These are phyloP conservation scores for Chalcosyrphus nemorum DNA, from an alignment of 2,888 invertebrate species.

Conservation along the genomic window DNA sequence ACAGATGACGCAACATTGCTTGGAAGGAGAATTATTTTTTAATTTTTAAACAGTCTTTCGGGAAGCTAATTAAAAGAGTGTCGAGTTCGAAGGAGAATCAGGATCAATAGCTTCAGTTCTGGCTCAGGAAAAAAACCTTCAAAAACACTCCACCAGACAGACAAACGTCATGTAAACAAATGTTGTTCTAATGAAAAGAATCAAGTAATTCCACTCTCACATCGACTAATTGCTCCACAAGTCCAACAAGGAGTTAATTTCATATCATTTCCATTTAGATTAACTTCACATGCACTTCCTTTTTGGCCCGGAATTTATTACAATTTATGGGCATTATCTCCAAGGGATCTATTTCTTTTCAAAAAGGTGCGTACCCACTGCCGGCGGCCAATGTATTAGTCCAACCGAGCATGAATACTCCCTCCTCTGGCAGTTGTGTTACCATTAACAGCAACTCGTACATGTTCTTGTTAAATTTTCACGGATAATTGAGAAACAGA, in stretches of 20 bases:
- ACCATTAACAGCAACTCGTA: conserved; percentile 1
- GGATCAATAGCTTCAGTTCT: too few relatives aligned
- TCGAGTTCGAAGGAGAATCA: too few relatives aligned
- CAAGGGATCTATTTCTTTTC: conserved; percentile 2
- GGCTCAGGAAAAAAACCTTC: too few relatives aligned
- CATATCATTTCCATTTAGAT: conserved; percentile 25
- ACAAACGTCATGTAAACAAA: too few relatives aligned
- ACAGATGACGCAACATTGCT: conserved; percentile 32
- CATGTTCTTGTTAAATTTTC: conserved; percentile 66
- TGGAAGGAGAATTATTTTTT: neutral
- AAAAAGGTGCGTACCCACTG: conserved; percentile 52
- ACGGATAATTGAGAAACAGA: conserved; percentile 66
- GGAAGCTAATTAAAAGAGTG: too few relatives aligned
- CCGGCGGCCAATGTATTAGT: conserved; percentile 33
- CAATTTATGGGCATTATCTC: conserved; percentile 1
- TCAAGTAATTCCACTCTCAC: too few relatives aligned
- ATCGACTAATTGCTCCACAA: too few relatives aligned
- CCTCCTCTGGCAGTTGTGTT: neutral
- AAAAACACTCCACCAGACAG: too few relatives aligned
- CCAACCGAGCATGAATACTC: conserved; percentile 55
- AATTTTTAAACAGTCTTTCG: too few relatives aligned
- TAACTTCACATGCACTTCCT: neutral
- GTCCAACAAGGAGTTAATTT: conserved; percentile 18
- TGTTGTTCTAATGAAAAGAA: too few relatives aligned
- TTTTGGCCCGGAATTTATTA: neutral